phyloP scores from a whole-genome alignment of 2,797 vertebrate genomes.

The Salmo trutta region DNA sequence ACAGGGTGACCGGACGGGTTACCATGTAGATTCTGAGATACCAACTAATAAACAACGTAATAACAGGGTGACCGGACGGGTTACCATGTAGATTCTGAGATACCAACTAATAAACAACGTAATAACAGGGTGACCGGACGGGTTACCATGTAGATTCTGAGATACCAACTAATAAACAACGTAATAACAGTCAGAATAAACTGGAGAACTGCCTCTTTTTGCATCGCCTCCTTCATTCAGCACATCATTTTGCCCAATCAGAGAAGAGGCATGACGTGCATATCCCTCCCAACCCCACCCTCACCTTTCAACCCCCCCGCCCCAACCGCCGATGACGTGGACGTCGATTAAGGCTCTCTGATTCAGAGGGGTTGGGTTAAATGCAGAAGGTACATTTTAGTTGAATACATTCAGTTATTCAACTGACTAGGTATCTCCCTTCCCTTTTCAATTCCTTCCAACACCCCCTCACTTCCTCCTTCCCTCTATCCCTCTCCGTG shows the following conservation, averaged over 20 bases:
- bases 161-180: conserved; percentile 52
- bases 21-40: no score
- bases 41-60: background rate
- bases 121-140: no score
- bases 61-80: no score
- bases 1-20: no score
- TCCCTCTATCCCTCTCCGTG: conserved; percentile 1
- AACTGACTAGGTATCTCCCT: no score
- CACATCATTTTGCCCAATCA: conserved; percentile 29
- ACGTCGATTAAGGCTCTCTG: no score
- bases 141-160: background rate
- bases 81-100: no score
- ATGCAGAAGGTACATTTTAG: no score
- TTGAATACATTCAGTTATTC: no score
- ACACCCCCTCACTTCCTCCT: background rate
- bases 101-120: conserved; percentile 27
- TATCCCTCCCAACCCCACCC: background rate
- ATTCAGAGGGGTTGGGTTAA: no score
- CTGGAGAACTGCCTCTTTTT: conserved; percentile 19
- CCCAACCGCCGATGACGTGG: background rate
- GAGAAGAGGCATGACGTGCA: conserved; percentile 2
- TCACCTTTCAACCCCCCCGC: background rate
- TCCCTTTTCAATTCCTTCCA: conserved; percentile 8
- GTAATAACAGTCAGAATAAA: conserved; percentile 25
- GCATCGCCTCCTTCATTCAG: conserved; percentile 14